Evolutionary conservation across 2,888 invertebrate genomes (phyloP).

Genomic region (Tipula confusa): DNA sequence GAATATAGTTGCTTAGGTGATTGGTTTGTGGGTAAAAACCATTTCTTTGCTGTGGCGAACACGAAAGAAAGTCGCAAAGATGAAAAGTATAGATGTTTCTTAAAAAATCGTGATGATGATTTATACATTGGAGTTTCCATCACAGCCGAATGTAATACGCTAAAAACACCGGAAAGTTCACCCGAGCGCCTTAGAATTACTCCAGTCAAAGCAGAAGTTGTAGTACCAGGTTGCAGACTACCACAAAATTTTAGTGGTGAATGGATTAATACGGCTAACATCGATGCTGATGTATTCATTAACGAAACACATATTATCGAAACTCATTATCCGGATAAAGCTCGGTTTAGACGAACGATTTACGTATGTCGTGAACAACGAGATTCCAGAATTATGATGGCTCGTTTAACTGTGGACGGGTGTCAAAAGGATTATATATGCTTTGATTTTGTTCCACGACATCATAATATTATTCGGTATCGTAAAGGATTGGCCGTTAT

Average conservation of each 20-base stretch:
- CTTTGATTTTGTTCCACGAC: constrained; percentile 91
- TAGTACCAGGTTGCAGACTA: constrained; percentile 84
- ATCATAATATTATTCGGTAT: constrained; percentile 92
- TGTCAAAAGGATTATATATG: constrained; percentile 97
- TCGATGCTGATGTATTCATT: constrained; percentile 88
- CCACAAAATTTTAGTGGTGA: constrained; percentile 91
- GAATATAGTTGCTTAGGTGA: constrained; percentile 91
- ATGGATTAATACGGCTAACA: constrained; percentile 97
- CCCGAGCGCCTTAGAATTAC: constrained; percentile 83
- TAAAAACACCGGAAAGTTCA: constrained; percentile 90
- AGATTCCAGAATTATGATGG: constrained; percentile 91
- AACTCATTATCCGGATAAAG: constrained; percentile 90
- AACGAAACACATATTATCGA: constrained; percentile 96
- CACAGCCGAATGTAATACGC: constrained; percentile 86
- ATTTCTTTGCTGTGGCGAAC: constrained; percentile 95
- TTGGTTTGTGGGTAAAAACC: constrained; percentile 94
- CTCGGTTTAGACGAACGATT: constrained; percentile 79
- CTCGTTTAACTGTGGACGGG: constrained; percentile 91
- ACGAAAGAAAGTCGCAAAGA: constrained; percentile 93
- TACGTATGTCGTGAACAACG: constrained; percentile 92
- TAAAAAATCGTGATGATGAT: constrained; percentile 92
- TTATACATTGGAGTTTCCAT: constrained; percentile 87
- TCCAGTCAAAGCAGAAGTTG: constrained; percentile 80
- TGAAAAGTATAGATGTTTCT: constrained; percentile 89
- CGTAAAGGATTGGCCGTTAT: constrained; percentile 84